Evolutionary conservation across 1,140 invertebrate genomes (phyloP).

Genomic region (Bombus huntii): DNA sequence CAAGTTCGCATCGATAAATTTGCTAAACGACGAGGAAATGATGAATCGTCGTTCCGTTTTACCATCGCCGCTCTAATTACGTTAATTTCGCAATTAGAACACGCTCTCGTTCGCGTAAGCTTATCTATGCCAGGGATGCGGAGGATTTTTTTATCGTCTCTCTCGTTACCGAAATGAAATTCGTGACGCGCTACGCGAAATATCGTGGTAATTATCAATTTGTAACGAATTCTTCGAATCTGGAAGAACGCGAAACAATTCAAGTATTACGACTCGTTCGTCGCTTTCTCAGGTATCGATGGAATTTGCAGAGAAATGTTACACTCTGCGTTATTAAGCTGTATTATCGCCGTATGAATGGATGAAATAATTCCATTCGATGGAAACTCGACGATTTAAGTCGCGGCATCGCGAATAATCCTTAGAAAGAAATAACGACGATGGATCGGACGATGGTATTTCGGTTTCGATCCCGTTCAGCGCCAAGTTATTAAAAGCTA

Average conservation of each 20-base stretch:
- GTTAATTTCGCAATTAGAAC: slow-evolving; percentile 32
- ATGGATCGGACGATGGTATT: neutral
- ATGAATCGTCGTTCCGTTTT: slow-evolving; percentile 34
- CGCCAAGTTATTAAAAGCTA: neutral
- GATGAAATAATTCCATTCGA: neutral
- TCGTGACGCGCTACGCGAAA: neutral
- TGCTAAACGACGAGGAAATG: slow-evolving; percentile 1
- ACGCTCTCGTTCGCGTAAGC: neutral
- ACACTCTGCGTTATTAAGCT: neutral
- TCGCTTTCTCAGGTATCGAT: neutral
- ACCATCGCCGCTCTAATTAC: slow-evolving; percentile 15
- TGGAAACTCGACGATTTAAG: neutral
- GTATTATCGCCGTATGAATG: neutral
- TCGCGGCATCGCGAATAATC: neutral
- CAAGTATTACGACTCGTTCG: too few relatives aligned
- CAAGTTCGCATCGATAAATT: slow-evolving; percentile 2
- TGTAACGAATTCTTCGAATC: neutral
- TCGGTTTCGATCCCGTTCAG: neutral
- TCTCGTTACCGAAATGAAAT: neutral
- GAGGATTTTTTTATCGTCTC: neutral
- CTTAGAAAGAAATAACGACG: neutral
- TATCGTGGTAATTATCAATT: neutral
- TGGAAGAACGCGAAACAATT: too few relatives aligned
- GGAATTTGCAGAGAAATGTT: neutral
- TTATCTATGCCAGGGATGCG: slow-evolving; percentile 2